Evolutionary conservation across 92 coral and sea anemone species (phyloP), one percentile per base, ranked within the genome.

Genomic region (Pocillopora grandis): DNA sequence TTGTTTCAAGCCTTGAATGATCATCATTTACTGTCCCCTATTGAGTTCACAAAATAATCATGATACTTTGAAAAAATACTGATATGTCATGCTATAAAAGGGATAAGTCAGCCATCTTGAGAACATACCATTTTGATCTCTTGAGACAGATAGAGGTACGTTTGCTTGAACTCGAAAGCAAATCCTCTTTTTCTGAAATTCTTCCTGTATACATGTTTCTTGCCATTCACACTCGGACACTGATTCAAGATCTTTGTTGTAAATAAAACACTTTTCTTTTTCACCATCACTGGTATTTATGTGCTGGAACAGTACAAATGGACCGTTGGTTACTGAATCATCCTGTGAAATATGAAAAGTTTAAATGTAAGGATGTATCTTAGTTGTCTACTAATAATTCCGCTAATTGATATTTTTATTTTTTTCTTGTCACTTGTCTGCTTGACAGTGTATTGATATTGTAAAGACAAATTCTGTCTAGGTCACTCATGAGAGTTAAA

Each of bases 111-210:
- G 23, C 31, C 58, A 78, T 3, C 12, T n/a, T 48, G 5, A 1
- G 49, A 66, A 18, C 64, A 66, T 68, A 80, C 84, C 83, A 52
- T 17, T 81, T 58, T 81, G 60, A 72, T 60, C 71, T 72, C 31
- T 74, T n/a, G 10, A 17, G 4, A 62, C 10, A 70, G 65, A 58
- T 16, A 83, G 16, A 16, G 86, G 74, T 37, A 94, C 78, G 27
- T 76, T 76, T 12, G 95, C 80, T 68, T 85, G 94, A 83, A 94
- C 80, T 72, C 98, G 87, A 76, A 94, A 89, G 37, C 93, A 84
- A 55, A 90, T 63, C 56, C 85, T 76, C 9, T 85, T 60, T 69
- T 87, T 85, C 72, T 80, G 31, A 78, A 89, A 92, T 75, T 67
- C 81, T 52, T 75, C 66, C 56, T 69, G 37, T 62, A 78, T 70